Percentiles rank a stretch among this genome's conserved stretches.
These are phyloP conservation scores for Cacatua alba DNA, from an alignment of 2,113 vertebrate genomes.

Conservation along the genomic window DNA sequence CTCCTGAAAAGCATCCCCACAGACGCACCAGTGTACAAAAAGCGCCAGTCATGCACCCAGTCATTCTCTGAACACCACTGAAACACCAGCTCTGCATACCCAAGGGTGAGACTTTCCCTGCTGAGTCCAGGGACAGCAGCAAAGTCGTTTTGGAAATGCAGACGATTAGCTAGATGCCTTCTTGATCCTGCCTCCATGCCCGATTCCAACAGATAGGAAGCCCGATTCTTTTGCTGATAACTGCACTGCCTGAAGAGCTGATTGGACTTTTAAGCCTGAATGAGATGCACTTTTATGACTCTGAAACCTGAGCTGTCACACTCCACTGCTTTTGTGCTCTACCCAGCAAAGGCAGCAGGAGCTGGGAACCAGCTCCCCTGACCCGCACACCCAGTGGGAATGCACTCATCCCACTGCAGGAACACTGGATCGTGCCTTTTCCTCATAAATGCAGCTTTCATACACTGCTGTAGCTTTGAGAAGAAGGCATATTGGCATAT, in stretches of 20 bases:
- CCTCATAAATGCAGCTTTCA: background rate
- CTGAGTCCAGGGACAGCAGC: background rate
- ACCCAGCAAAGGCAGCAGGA: background rate
- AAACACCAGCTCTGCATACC: background rate
- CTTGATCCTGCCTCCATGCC: background rate
- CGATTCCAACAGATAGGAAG: background rate
- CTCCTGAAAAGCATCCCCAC: background rate
- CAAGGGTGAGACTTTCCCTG: background rate
- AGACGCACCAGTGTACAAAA: background rate
- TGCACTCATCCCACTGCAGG: background rate
- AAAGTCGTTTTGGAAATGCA: background rate
- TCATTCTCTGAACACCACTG: background rate
- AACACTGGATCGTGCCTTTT: background rate
- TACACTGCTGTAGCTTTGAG: background rate
- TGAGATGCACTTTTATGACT: background rate
- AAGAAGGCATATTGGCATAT: background rate
- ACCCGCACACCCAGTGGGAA: background rate
- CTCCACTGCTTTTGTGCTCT: background rate
- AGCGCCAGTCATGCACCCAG: rapidly evolving
- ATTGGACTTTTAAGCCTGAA: background rate
- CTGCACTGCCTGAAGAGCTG: background rate
- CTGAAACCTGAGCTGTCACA: background rate
- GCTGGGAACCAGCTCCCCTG: background rate
- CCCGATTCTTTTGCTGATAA: background rate
- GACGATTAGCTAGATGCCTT: background rate